A percentile compares a stretch with the other conserved stretches of the same genome.
Conservation (phyloP, 2,113 vertebrate species). For the Stercorarius parasiticus region DNA sequence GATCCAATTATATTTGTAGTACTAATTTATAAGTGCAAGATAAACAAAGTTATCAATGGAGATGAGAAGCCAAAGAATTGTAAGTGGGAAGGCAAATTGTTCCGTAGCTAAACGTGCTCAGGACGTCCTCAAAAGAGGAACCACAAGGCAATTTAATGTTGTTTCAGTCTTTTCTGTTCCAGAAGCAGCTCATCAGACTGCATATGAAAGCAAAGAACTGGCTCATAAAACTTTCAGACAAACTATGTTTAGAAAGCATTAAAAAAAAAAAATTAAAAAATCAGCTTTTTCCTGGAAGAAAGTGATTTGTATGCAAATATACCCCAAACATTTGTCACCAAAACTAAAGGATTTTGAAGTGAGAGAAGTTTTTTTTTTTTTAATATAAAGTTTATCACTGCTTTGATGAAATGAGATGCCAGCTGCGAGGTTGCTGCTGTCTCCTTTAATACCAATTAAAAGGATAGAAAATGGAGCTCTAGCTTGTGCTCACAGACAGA, state of each 20-base stretch:
- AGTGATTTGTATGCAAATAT: conserved; percentile 71
- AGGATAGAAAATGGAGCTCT: not conserved
- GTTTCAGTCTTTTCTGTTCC: conserved; percentile 39
- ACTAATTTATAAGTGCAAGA: conserved; percentile 40
- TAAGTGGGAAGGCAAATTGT: not conserved
- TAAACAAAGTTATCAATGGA: conserved; percentile 25
- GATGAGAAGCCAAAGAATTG: conserved; percentile 25
- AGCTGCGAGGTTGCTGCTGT: conserved; percentile 32
- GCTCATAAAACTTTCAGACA: conserved; percentile 58
- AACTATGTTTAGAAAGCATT: conserved; percentile 45
- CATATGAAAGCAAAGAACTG: conserved; percentile 42
- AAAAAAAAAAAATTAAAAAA: not conserved
- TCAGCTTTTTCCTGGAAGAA: conserved; percentile 41
- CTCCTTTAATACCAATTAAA: conserved; percentile 58
- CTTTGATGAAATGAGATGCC: conserved; percentile 51
- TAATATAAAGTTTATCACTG: conserved; percentile 54
- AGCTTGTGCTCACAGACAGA: conserved; percentile 28
- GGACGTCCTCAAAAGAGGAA: conserved; percentile 64
- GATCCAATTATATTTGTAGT: not conserved
- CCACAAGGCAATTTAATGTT: conserved; percentile 45
- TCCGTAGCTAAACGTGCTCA: conserved; percentile 19
- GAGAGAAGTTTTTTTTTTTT: conserved; percentile 36
- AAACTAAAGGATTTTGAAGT: conserved; percentile 51
- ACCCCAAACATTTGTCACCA: conserved; percentile 48
- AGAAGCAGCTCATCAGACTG: conserved; percentile 61